phyloP scores from a whole-genome alignment of 2,888 invertebrate genomes.

The Protophormia terraenovae region DNA sequence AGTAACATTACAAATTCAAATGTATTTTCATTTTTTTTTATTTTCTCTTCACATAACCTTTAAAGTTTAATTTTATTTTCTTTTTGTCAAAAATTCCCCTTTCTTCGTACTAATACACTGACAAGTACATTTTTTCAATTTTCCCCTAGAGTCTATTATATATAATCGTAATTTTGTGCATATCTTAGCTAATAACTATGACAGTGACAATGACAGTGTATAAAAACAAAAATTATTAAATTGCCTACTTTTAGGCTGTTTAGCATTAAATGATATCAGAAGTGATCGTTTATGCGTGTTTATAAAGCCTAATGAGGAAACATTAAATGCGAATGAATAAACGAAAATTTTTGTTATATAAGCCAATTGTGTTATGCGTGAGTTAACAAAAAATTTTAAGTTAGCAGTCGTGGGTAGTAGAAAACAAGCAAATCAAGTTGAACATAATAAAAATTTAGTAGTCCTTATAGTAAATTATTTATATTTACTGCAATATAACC shows the following conservation, averaged over 20 bases:
- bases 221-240: not conserved
- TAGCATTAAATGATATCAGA: constrained; percentile 36
- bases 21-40: not conserved
- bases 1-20: not conserved
- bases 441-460: constrained; percentile 1
- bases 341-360: not conserved
- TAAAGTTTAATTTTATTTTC: not conserved
- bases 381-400: constrained; percentile 42
- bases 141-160: constrained; percentile 29
- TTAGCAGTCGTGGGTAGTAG: not conserved
- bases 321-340: constrained; percentile 8
- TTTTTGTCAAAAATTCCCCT: not conserved
- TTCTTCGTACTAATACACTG: not conserved
- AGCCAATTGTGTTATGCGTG: constrained; percentile 8
- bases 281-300: constrained; percentile 52
- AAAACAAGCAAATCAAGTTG: not conserved
- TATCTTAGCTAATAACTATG: constrained; percentile 30
- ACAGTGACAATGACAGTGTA: constrained; percentile 15
- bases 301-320: constrained; percentile 34
- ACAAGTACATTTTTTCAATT: not conserved
- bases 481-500: not conserved
- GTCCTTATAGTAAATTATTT: not conserved
- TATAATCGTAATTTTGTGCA: constrained; percentile 23
- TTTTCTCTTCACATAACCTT: too few species aligned
- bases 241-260: constrained; percentile 53